Conservation (phyloP, 2,888 invertebrate genomes). For the Nymphalis c-album region DNA sequence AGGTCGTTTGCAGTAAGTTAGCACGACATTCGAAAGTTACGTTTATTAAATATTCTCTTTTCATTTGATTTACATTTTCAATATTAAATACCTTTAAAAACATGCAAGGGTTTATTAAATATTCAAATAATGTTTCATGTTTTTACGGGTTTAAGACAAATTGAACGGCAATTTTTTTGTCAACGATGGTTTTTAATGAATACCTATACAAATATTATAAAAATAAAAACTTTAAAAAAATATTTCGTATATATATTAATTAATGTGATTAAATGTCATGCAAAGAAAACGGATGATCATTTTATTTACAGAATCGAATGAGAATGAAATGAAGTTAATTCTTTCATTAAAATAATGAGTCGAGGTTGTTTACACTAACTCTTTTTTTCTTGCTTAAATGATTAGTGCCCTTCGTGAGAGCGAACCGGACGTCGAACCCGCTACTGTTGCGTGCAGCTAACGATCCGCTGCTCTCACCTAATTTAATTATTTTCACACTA, state of each 20-base stretch:
- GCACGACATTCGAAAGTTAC: constrained; percentile 51
- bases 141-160: too few species aligned
- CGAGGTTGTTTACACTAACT: constrained; percentile 45
- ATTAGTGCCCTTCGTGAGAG: constrained; percentile 53
- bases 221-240: too few species aligned
- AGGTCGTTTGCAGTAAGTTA: constrained; percentile 53
- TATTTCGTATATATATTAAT: too few species aligned
- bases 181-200: too few species aligned
- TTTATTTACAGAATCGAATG: too few species aligned
- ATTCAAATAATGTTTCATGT: neutral
- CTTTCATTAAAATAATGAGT: constrained; percentile 38
- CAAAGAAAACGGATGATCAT: too few species aligned
- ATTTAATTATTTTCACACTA: constrained; percentile 59
- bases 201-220: too few species aligned
- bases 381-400: constrained; percentile 41
- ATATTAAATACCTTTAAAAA: constrained; percentile 10
- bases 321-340: constrained; percentile 13
- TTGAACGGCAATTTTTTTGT: too few species aligned
- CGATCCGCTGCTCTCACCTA: constrained; percentile 55
- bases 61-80: constrained; percentile 15
- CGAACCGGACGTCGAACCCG: constrained; percentile 55
- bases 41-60: constrained; percentile 35
- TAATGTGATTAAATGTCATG: too few species aligned
- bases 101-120: neutral
- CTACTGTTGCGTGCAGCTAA: constrained; percentile 57